Evolutionary conservation across 2,888 invertebrate genomes (phyloP).

Genomic region (Tanypteryx hageni): DNA sequence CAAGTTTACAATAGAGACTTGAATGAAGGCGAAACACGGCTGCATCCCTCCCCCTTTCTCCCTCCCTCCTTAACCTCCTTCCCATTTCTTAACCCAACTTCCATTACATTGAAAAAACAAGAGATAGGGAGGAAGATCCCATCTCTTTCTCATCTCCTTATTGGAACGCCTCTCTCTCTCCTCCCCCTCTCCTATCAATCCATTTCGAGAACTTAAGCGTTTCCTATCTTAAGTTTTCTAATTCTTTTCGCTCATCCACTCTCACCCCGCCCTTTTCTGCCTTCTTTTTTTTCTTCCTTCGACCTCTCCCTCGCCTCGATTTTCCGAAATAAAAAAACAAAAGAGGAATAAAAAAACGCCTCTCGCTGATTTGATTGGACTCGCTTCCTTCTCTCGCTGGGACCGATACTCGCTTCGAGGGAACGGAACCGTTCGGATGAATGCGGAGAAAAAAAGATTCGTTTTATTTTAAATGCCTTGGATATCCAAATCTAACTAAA

Average conservation of each 20-base stretch:
- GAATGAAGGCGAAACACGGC: not conserved
- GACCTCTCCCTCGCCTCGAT: constrained; percentile 4
- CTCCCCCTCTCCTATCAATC: constrained; percentile 45
- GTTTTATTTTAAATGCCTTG: not conserved
- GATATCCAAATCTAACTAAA: constrained; percentile 20
- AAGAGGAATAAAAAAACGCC: constrained; percentile 3
- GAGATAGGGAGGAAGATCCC: not conserved
- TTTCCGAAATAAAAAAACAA: constrained; percentile 17
- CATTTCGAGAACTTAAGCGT: constrained; percentile 56
- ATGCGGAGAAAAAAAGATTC: not conserved
- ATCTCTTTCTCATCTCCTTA: not conserved
- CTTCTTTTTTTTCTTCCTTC: not conserved
- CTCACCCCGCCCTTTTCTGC: not conserved
- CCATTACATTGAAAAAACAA: constrained; percentile 58
- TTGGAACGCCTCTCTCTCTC: not conserved
- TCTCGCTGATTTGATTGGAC: constrained; percentile 56
- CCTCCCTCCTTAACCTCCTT: not conserved
- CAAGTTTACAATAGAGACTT: not conserved
- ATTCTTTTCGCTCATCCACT: constrained; percentile 44
- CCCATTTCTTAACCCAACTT: not conserved
- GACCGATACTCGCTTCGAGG: not conserved
- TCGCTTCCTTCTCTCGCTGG: constrained; percentile 2
- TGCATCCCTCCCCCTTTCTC: not conserved
- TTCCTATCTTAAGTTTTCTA: constrained; percentile 56
- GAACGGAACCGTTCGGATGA: constrained; percentile 12